phyloP scores from a whole-genome alignment of 2,113 vertebrate genomes.

The Pao palembangensis region DNA sequence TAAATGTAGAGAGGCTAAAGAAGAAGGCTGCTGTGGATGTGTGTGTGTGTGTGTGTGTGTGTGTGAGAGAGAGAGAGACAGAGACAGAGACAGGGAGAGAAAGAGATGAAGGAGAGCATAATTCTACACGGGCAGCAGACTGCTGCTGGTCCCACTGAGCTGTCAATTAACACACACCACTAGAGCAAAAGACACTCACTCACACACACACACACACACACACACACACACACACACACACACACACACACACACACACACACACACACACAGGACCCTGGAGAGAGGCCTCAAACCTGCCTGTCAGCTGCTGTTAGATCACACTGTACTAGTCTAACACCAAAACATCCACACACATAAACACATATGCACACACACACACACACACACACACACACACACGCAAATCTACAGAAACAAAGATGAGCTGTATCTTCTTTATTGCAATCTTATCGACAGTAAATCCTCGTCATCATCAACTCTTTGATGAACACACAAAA shows the following conservation, averaged over 20 bases:
- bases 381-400: conserved; percentile 38
- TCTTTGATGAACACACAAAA: conserved; percentile 8
- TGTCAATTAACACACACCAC: conserved; percentile 69
- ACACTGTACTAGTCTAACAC: conserved; percentile 70
- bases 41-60: too few relatives aligned
- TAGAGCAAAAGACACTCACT: conserved; percentile 48
- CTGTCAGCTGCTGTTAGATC: conserved; percentile 96
- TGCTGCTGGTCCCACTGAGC: conserved; percentile 60
- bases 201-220: conserved; percentile 47
- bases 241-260: conserved; percentile 57
- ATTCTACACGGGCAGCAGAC: conserved; percentile 43
- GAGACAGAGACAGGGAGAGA: too few relatives aligned
- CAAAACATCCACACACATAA: conserved; percentile 70
- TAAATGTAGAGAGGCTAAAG: conserved; percentile 89
- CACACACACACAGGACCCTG: conserved; percentile 72
- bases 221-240: conserved; percentile 44
- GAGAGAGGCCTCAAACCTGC: conserved; percentile 90
- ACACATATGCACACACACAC: conserved; percentile 64
- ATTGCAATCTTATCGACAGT: too few relatives aligned
- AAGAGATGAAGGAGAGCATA: conserved; percentile 26
- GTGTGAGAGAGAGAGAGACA: conserved; percentile 15
- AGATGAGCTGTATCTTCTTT: background rate
- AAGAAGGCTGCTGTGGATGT: conserved; percentile 80
- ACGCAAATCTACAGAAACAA: background rate
- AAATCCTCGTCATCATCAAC: too few relatives aligned